phyloP scores from a whole-genome alignment of 2,113 vertebrate genomes.

The Phrynosoma blainvillii region DNA sequence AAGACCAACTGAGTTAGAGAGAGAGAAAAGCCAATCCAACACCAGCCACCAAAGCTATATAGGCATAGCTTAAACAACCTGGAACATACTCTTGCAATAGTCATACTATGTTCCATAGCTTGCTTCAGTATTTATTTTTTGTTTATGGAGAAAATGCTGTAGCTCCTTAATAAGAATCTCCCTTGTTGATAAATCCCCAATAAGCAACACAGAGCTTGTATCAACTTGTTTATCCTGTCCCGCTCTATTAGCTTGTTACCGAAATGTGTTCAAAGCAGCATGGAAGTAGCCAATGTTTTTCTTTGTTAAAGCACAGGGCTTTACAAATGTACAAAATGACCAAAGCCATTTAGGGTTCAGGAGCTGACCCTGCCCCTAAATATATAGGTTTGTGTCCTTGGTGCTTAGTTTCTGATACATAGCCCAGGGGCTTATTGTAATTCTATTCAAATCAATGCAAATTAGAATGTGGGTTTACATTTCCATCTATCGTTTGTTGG shows the following conservation, averaged over 20 bases:
- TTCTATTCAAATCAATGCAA: conserved; percentile 17
- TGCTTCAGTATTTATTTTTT: neutral
- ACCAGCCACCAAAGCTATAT: conserved; percentile 13
- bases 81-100: conserved; percentile 15
- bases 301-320: conserved; percentile 40
- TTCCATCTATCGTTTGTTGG: conserved; percentile 17
- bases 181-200: neutral
- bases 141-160: neutral
- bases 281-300: conserved; percentile 26
- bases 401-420: conserved; percentile 28
- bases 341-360: conserved; percentile 35
- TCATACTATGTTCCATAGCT: neutral
- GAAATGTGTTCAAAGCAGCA: neutral
- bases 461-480: conserved; percentile 40
- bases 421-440: neutral
- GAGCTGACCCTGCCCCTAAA: neutral
- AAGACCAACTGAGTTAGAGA: neutral
- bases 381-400: neutral
- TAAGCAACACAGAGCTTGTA: neutral
- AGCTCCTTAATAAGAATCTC: neutral
- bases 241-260: conserved; percentile 19
- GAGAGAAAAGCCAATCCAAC: conserved; percentile 8
- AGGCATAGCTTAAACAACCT: conserved; percentile 5
- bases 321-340: conserved; percentile 45
- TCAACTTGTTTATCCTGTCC: neutral